A percentile compares a stretch with the other conserved stretches of the same genome.
These are phyloP conservation scores for Phengaris alcon DNA, from an alignment of 2,888 invertebrate genomes.

Conservation along the genomic window DNA sequence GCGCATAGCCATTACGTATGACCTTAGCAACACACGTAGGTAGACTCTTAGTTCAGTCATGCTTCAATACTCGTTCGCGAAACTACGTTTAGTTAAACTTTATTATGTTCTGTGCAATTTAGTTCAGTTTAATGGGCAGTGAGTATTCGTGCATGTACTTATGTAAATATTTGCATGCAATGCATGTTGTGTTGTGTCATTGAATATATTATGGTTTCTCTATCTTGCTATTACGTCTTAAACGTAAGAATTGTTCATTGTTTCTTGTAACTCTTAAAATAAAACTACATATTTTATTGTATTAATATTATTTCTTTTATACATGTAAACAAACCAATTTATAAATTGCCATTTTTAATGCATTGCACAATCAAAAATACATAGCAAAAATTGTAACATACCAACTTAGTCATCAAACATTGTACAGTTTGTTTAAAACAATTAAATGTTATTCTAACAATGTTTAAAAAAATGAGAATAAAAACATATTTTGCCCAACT, in stretches of 20 bases:
- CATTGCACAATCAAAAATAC: background rate
- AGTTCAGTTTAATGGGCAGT: slow-evolving; percentile 29
- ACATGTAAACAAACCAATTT: no score
- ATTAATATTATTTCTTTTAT: no score
- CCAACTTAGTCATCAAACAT: background rate
- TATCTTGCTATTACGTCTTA: background rate
- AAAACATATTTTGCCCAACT: background rate
- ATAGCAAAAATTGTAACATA: background rate
- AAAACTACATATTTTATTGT: background rate
- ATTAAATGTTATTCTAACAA: background rate
- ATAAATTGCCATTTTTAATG: no score
- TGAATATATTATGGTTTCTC: background rate
- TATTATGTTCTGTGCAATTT: slow-evolving; percentile 14
- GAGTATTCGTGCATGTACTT: slow-evolving; percentile 24
- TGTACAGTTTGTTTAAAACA: background rate
- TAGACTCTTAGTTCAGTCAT: slow-evolving; percentile 16
- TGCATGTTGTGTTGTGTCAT: background rate
- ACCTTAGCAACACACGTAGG: slow-evolving; percentile 20
- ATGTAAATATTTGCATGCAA: slow-evolving; percentile 22
- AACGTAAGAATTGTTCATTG: background rate
- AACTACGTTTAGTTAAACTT: background rate
- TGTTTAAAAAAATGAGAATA: background rate
- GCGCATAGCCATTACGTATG: slow-evolving; percentile 18
- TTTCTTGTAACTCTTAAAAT: background rate
- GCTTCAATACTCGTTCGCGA: background rate